Evolutionary conservation across 2,113 vertebrate genomes (phyloP).

Genomic region (Garra rufa): DNA sequence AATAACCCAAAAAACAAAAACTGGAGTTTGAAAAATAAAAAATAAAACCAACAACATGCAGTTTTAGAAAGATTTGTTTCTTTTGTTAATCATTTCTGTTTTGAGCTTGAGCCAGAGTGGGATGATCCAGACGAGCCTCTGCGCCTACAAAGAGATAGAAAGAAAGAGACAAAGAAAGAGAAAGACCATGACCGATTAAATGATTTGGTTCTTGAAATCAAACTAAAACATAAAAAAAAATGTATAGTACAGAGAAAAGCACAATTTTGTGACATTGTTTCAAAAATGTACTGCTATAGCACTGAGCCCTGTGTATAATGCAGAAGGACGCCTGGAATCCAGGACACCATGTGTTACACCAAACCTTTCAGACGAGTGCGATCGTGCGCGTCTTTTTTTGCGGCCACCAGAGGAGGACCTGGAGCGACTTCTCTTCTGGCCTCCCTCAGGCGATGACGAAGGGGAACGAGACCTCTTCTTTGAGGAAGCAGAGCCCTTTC

Average conservation of each 20-base stretch:
- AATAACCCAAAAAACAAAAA: slow-evolving; percentile 64
- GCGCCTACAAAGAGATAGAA: slow-evolving; percentile 73
- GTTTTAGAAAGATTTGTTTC: slow-evolving; percentile 64
- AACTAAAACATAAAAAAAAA: slow-evolving; percentile 9
- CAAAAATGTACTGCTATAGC: neutral
- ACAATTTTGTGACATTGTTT: slow-evolving; percentile 32
- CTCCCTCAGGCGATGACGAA: slow-evolving; percentile 91
- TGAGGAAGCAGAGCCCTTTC: slow-evolving; percentile 92
- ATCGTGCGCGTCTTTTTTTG: slow-evolving; percentile 98
- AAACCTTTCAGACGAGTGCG: slow-evolving; percentile 99
- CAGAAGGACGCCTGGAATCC: slow-evolving; percentile 68
- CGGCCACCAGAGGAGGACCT: slow-evolving; percentile 95
- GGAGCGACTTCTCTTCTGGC: slow-evolving; percentile 94
- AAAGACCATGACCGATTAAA: slow-evolving; percentile 69
- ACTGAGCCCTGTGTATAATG: slow-evolving; percentile 20
- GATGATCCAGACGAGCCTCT: slow-evolving; percentile 94
- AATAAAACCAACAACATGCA: slow-evolving; percentile 72
- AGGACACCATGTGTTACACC: slow-evolving; percentile 87
- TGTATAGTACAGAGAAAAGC: slow-evolving; percentile 24
- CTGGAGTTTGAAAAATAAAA: slow-evolving; percentile 56
- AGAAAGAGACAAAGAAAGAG: slow-evolving; percentile 73
- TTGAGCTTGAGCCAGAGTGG: slow-evolving; percentile 95
- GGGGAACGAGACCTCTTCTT: slow-evolving; percentile 91
- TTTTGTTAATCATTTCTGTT: slow-evolving; percentile 90
- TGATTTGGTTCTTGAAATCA: slow-evolving; percentile 50